These are phyloP conservation scores for Conistra vaccinii DNA, from an alignment of 2,888 invertebrate genomes.

Conservation along the genomic window DNA sequence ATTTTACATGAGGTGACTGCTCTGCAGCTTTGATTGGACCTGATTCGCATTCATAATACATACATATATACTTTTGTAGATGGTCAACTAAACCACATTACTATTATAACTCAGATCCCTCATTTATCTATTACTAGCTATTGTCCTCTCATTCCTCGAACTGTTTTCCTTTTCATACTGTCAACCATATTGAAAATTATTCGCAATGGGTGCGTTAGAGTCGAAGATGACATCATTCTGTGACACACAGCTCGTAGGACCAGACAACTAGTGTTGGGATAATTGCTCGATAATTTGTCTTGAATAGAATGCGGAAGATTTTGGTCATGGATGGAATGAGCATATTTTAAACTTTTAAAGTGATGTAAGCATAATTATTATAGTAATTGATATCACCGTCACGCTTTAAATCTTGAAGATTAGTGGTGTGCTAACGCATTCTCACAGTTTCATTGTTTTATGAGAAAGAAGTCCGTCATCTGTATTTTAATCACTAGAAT, in stretches of 20 bases:
- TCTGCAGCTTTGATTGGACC: background rate
- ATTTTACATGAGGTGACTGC: background rate
- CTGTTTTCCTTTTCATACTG: conserved; percentile 44
- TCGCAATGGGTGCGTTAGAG: conserved; percentile 54
- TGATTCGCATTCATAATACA: background rate
- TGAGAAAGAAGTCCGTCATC: conserved; percentile 1
- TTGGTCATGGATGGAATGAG: conserved; percentile 20
- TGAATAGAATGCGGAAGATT: conserved; percentile 54
- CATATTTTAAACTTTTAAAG: conserved; percentile 29
- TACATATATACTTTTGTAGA: background rate
- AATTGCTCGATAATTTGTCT: conserved; percentile 53
- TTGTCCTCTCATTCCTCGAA: conserved; percentile 23
- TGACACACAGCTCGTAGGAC: conserved; percentile 51
- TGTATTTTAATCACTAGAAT: conserved; percentile 4
- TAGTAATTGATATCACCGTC: conserved; percentile 29
- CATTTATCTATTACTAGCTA: conserved; percentile 3
- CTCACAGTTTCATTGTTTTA: conserved; percentile 13
- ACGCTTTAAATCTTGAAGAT: conserved; percentile 23
- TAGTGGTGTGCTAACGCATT: background rate
- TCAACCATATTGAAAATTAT: conserved; percentile 51
- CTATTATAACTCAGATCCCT: conserved; percentile 19
- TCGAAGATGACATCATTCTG: conserved; percentile 58
- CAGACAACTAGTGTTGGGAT: conserved; percentile 44
- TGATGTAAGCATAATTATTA: conserved; percentile 40
- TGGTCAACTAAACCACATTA: background rate